phyloP scores from a whole-genome alignment of 2,113 vertebrate genomes.

The Macheiramphus alcinus region DNA sequence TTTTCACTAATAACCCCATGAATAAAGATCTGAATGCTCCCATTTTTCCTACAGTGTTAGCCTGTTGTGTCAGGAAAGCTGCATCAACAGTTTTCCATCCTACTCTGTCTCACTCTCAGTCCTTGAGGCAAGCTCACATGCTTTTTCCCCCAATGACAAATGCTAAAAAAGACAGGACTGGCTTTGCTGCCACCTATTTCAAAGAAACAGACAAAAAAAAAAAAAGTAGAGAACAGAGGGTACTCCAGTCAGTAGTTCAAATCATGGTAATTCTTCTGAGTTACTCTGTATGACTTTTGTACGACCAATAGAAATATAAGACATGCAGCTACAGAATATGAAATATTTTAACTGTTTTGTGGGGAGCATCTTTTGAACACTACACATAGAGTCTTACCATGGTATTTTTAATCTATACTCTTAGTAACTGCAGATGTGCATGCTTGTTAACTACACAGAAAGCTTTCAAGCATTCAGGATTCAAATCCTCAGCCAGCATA shows the following conservation, averaged over 20 bases:
- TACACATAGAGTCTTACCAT: background rate
- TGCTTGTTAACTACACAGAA: background rate
- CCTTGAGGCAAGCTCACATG: background rate
- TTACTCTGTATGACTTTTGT: background rate
- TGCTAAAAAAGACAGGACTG: background rate
- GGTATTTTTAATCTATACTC: background rate
- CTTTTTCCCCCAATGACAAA: background rate
- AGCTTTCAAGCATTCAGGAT: background rate
- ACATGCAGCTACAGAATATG: background rate
- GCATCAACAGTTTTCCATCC: constrained; percentile 23
- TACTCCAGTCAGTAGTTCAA: background rate
- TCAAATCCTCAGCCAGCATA: background rate
- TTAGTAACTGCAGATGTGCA: background rate
- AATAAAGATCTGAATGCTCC: background rate
- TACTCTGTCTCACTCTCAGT: background rate
- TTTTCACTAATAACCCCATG: background rate
- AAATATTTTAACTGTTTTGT: background rate
- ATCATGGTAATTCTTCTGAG: background rate
- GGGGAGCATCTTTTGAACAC: background rate
- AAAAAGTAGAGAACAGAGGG: background rate
- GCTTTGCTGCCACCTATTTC: background rate
- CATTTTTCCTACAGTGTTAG: background rate
- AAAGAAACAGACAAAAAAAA: background rate
- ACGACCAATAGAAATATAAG: background rate
- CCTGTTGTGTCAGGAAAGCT: background rate